phyloP scores from a whole-genome alignment of 2,113 vertebrate species.

The human (Homo sapiens) region GRCh38 chr19:29247501-29248000 shows the following conservation, averaged over 20 bases:
- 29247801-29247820: conserved; percentile 75
- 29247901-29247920: conserved; percentile 74
- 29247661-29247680: conserved; percentile 62
- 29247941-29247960: conserved; percentile 85
- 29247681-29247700: conserved; percentile 56
- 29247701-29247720: conserved; percentile 61
- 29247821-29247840: conserved; percentile 75
- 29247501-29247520: conserved; percentile 72
- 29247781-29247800: conserved; percentile 69
- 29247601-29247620: conserved; percentile 70
- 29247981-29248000: conserved; percentile 59
- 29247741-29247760: conserved; percentile 80
- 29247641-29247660: conserved; percentile 78
- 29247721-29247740: conserved; percentile 79
- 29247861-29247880: conserved; percentile 79
- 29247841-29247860: conserved; percentile 78
- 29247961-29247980: conserved; percentile 76
- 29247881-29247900: conserved; percentile 67
- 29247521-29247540: conserved; percentile 74
- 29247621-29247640: conserved; percentile 58
- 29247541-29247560: conserved; percentile 80
- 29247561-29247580: conserved; percentile 70
- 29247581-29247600: conserved; percentile 77
- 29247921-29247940: conserved; percentile 76
- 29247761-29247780: conserved; percentile 82